These are phyloP conservation scores for Hippocampus guttulatus DNA, from an alignment of 2,113 vertebrate species.

Conservation along the genomic window DNA sequence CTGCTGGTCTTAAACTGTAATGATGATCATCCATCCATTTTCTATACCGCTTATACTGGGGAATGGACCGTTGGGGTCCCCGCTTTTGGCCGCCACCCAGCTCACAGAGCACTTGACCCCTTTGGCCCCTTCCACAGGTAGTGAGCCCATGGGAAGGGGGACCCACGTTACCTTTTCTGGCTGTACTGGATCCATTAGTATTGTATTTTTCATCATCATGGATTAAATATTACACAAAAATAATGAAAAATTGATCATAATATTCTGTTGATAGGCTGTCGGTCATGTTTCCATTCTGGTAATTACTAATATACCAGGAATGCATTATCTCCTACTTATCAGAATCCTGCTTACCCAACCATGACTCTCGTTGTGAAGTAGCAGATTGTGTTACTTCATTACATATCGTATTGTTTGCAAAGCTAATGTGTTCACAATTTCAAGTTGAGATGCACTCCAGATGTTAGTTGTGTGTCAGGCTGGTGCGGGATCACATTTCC, in stretches of 20 bases:
- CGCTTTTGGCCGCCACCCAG: no score
- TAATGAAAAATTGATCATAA: neutral
- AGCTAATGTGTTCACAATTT: neutral
- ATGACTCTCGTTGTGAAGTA: neutral
- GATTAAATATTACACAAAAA: neutral
- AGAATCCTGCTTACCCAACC: constrained; percentile 1
- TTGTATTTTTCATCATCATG: neutral
- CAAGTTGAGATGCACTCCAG: neutral
- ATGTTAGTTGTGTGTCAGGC: neutral
- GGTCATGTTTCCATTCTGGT: neutral
- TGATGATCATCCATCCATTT: no score
- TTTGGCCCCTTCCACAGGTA: no score
- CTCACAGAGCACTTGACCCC: no score
- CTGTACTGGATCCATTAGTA: neutral
- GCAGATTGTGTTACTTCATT: constrained; percentile 1
- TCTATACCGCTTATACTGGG: no score
- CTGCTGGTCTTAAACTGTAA: neutral
- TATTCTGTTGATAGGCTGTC: neutral
- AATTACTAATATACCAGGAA: constrained; percentile 10
- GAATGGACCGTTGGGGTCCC: no score
- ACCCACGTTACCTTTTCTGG: no score
- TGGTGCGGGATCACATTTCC: constrained; percentile 1
- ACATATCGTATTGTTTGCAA: neutral
- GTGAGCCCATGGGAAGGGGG: no score
- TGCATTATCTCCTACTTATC: constrained; percentile 8